Evolutionary conservation across 2,888 invertebrate genomes (phyloP).

Genomic region (Cremastinae sp.): DNA sequence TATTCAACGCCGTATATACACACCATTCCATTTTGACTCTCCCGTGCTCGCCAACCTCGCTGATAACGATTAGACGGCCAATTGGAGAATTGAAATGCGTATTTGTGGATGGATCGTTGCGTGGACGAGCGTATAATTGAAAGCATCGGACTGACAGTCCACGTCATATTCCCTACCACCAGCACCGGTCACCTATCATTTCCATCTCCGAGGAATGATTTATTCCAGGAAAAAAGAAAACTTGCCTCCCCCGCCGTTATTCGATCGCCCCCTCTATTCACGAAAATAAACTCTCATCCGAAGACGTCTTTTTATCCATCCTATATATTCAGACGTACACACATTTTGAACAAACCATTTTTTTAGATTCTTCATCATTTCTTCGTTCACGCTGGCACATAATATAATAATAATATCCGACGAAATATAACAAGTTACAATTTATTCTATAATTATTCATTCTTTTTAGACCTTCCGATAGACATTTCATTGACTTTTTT

Average conservation of each 20-base stretch:
- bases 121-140: conserved; percentile 54
- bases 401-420: too few species aligned
- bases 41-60: conserved; percentile 31
- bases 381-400: too few species aligned
- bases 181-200: not conserved
- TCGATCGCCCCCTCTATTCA: not conserved
- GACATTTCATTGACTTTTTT: conserved; percentile 1
- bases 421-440: too few species aligned
- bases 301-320: too few species aligned
- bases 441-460: conserved; percentile 47
- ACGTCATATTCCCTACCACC: not conserved
- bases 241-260: not conserved
- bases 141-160: conserved; percentile 36
- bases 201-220: conserved; percentile 3
- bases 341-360: too few species aligned
- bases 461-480: conserved; percentile 19
- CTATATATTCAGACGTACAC: too few species aligned
- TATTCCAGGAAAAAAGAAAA: conserved; percentile 2
- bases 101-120: conserved; percentile 51
- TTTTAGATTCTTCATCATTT: too few species aligned
- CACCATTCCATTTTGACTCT: conserved; percentile 40
- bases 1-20: conserved; percentile 54
- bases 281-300: not conserved
- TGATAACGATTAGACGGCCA: conserved; percentile 63
- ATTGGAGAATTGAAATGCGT: conserved; percentile 62